Base-by-base conservation (phyloP, 2,113 vertebrate genomes). In the Hoplias malabaricus region DNA sequence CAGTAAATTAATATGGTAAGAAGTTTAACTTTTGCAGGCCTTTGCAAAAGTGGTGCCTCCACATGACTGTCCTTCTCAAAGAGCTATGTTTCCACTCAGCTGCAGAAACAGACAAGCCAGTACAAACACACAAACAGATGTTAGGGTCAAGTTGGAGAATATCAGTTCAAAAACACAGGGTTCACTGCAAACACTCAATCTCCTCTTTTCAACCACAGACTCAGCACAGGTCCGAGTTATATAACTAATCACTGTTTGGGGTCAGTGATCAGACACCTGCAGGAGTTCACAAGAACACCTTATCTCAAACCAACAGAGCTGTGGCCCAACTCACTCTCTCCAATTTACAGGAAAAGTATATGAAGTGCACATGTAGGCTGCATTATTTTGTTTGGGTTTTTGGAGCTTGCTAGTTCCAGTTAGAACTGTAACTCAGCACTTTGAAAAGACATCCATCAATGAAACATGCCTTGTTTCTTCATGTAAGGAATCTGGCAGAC, bases 211-310 rank as follows among this genome's bases (percentile, higher is more conserved):
- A 21, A n/a, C n/a, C n/a, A n/a, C n/a, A 27, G 54, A 40, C 31
- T 19, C 56, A 31, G 40, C 53, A 21, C 67, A 56, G 56, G 57
- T 57, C 36, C 36, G 53, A 4, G 48, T 79, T 78, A 78, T 19
- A 66, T 40, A 78, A 48, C 43, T 2, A 16, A 76, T 31, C 46
- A 12, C 34, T 2, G 62, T 38, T 54, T 67, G 34, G 33, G 48
- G 73, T 56, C 23, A 67, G 43, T 25, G 14, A 53, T 31, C 61
- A 59, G 29, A 31, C 23, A 12, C 54, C 14, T 57, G 1, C 54
- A 9, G 54, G 25, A 57, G 4, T 13, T 48, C 46, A n/a, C 46
- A 48, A 48, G 46, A 31, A 29, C 57, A 33, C 5, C 53, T 34
- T 34, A 46, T 13, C n/a, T 38, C 11, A 8, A 12, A 70, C 46